phyloP scores from a whole-genome alignment of 1,140 invertebrate genomes.

The Micrasema longulum region DNA sequence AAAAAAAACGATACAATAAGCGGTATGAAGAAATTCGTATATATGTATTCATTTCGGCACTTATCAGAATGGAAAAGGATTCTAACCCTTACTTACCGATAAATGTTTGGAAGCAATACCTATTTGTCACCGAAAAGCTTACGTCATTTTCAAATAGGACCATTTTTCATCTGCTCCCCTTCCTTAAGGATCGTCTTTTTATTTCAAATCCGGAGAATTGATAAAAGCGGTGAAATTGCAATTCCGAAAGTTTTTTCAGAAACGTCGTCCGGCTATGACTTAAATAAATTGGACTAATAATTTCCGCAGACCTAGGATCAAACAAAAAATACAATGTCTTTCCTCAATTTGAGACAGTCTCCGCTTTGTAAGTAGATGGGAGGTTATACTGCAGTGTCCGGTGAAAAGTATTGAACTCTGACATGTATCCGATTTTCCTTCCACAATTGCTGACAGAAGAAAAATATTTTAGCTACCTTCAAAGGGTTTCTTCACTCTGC shows the following conservation, averaged over 20 bases:
- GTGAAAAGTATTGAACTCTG: conserved; percentile 4
- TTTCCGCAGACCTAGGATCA: conserved; percentile 16
- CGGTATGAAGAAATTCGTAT: too few relatives aligned
- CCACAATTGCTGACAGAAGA: too few relatives aligned
- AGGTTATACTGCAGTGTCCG: conserved; percentile 18
- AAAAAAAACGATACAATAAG: too few relatives aligned
- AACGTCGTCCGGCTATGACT: conserved; percentile 40
- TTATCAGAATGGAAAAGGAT: too few relatives aligned
- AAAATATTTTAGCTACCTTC: too few relatives aligned
- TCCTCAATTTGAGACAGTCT: neutral
- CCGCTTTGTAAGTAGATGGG: neutral
- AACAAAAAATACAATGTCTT: conserved; percentile 25
- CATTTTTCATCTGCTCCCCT: conserved; percentile 29
- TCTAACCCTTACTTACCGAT: too few relatives aligned
- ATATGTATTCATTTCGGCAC: too few relatives aligned
- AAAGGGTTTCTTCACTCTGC: too few relatives aligned
- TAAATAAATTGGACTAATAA: conserved; percentile 47
- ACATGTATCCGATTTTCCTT: conserved; percentile 6
- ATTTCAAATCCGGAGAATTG: conserved; percentile 37
- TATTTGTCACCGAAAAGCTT: conserved; percentile 39
- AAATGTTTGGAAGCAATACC: conserved; percentile 38
- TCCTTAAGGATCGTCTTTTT: conserved; percentile 20
- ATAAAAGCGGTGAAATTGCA: conserved; percentile 42
- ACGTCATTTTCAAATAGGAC: conserved; percentile 42
- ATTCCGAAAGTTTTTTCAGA: conserved; percentile 40